These are phyloP conservation scores for Buteo buteo DNA, from an alignment of 2,113 vertebrate species.

Conservation along the genomic window DNA sequence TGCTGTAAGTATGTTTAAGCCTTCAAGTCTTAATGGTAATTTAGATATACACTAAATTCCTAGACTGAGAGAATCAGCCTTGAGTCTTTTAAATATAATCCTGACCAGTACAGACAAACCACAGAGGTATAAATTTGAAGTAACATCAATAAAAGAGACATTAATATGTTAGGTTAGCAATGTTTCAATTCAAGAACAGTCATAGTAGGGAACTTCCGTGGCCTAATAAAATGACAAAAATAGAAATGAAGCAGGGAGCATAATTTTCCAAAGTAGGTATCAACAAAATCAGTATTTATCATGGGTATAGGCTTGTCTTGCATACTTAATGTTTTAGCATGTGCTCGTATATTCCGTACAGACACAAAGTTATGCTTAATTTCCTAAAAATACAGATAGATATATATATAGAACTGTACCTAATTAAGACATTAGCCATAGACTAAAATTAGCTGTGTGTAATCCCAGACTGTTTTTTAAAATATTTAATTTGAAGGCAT, in stretches of 20 bases:
- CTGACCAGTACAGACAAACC: background rate
- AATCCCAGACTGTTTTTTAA: background rate
- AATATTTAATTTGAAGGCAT: background rate
- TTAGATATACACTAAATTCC: background rate
- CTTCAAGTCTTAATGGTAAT: background rate
- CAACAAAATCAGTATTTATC: background rate
- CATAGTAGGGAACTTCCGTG: background rate
- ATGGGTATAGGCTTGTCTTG: background rate
- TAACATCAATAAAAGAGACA: background rate
- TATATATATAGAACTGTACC: background rate
- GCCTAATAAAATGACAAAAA: background rate
- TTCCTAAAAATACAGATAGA: background rate
- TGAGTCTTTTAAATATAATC: background rate
- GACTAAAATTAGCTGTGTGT: background rate
- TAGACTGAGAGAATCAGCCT: background rate
- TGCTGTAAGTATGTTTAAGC: background rate
- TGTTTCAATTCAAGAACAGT: background rate
- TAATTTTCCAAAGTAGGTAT: background rate
- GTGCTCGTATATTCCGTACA: background rate
- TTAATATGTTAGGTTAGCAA: background rate
- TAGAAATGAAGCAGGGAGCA: background rate
- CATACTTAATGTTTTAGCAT: background rate
- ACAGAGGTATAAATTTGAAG: background rate
- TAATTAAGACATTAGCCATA: background rate
- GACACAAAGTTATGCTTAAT: background rate